Conservation (phyloP, 2,797 vertebrate species). For the Benthosema pterotum region DNA sequence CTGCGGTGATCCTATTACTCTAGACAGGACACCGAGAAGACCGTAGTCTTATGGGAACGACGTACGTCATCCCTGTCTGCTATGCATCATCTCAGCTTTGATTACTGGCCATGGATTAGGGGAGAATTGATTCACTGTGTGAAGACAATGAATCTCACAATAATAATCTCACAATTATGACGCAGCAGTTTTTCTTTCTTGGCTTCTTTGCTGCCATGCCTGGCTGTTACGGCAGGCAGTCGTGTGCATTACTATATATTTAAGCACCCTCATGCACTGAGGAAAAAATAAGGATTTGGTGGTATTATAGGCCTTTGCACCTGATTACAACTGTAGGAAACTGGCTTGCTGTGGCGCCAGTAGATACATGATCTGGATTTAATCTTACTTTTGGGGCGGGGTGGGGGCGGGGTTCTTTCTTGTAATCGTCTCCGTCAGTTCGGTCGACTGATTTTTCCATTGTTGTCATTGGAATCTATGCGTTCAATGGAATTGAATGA, state of each 20-base stretch:
- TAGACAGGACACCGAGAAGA: slow-evolving; percentile 50
- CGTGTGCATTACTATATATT: slow-evolving; percentile 49
- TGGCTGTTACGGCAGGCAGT: slow-evolving; percentile 35
- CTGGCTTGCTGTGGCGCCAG: slow-evolving; percentile 64
- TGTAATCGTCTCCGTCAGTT: slow-evolving; percentile 63
- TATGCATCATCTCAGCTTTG: slow-evolving; percentile 55
- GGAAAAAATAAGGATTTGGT: slow-evolving; percentile 78
- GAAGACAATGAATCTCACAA: slow-evolving; percentile 58
- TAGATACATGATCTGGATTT: slow-evolving; percentile 70
- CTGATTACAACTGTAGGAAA: slow-evolving; percentile 63
- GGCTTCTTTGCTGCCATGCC: slow-evolving; percentile 44
- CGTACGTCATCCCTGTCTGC: slow-evolving; percentile 66
- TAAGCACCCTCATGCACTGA: slow-evolving; percentile 36
- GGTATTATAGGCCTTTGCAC: slow-evolving; percentile 70
- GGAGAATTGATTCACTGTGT: slow-evolving; percentile 45
- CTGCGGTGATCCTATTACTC: slow-evolving; percentile 50
- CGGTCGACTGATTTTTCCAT: slow-evolving; percentile 25
- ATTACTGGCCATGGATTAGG: slow-evolving; percentile 74
- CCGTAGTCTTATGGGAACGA: slow-evolving; percentile 45
- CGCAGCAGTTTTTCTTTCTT: slow-evolving; percentile 55
- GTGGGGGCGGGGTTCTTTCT: slow-evolving; percentile 47
- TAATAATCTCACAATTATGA: slow-evolving; percentile 40
- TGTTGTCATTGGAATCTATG: slow-evolving; percentile 30
- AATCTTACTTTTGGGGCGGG: slow-evolving; percentile 66
- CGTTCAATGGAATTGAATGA: neutral